Evolutionary conservation across 2,113 vertebrate genomes (phyloP).

Genomic region (Ochotona princeps): DNA sequence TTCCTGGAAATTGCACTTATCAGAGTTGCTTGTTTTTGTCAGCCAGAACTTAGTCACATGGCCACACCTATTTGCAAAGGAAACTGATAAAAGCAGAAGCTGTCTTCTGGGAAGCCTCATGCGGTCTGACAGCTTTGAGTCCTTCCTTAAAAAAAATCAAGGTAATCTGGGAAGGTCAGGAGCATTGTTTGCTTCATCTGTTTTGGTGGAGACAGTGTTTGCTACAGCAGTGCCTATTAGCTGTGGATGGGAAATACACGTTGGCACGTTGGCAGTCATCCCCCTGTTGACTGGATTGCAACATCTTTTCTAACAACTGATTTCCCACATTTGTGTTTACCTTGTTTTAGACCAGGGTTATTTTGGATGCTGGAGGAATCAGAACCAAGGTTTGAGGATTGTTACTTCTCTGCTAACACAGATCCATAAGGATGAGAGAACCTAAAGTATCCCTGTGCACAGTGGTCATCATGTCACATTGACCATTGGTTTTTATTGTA

Average conservation of each 20-base stretch:
- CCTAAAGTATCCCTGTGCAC: neutral
- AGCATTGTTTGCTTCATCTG: neutral
- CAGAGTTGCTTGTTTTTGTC: neutral
- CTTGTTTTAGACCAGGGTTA: neutral
- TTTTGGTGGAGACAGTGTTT: neutral
- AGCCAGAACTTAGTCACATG: neutral
- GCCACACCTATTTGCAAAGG: neutral
- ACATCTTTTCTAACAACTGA: neutral
- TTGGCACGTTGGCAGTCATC: neutral
- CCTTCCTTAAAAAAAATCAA: neutral
- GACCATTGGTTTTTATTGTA: neutral
- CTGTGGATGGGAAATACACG: neutral
- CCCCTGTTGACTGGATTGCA: neutral
- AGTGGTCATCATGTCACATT: neutral
- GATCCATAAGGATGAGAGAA: neutral
- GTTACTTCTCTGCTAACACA: neutral
- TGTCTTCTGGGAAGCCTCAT: no score
- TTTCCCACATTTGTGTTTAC: neutral
- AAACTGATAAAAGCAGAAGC: neutral
- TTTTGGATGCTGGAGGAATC: neutral
- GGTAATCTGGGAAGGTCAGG: neutral
- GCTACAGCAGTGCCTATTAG: neutral
- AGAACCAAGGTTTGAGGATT: no score
- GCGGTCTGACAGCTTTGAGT: neutral
- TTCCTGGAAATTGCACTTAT: rapidly evolving